Conservation (phyloP, 2,113 vertebrate genomes). For the Glareola pratincola region DNA sequence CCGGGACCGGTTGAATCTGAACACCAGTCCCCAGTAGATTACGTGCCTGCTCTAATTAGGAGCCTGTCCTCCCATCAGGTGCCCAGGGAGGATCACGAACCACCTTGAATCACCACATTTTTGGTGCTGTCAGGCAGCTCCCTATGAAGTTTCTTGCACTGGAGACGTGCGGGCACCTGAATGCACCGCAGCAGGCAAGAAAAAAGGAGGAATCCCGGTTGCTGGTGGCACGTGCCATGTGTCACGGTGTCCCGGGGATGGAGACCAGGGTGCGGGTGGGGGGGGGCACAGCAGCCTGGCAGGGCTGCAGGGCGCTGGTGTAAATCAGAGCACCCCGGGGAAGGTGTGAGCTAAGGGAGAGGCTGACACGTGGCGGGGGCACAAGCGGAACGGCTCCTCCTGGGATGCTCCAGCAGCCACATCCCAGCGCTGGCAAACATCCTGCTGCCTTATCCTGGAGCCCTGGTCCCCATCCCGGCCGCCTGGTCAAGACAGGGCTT, state of each 20-base stretch:
- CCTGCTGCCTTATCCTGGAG: rapidly evolving
- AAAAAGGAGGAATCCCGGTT: neutral
- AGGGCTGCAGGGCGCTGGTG: neutral
- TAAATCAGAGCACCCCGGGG: neutral
- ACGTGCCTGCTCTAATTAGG: neutral
- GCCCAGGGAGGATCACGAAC: neutral
- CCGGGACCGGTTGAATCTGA: neutral
- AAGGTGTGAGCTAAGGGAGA: neutral
- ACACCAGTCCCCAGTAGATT: neutral
- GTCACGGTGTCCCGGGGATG: rapidly evolving
- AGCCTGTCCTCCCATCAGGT: neutral
- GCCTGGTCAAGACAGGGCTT: neutral
- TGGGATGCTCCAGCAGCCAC: neutral
- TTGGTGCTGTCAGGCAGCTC: neutral
- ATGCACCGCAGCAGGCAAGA: neutral
- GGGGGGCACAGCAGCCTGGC: neutral
- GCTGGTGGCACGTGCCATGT: rapidly evolving
- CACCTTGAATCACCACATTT: rapidly evolving
- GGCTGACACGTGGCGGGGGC: rapidly evolving
- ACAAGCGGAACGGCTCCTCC: neutral
- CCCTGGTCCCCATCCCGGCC: neutral
- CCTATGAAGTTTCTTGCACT: neutral
- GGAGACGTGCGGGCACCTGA: neutral
- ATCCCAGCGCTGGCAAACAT: neutral
- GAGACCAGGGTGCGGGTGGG: rapidly evolving